A percentile compares a stretch with the other conserved stretches of the same genome.
Evolutionary conservation across 2,888 invertebrate genomes (phyloP).

Genomic region (Mythimna albipuncta): DNA sequence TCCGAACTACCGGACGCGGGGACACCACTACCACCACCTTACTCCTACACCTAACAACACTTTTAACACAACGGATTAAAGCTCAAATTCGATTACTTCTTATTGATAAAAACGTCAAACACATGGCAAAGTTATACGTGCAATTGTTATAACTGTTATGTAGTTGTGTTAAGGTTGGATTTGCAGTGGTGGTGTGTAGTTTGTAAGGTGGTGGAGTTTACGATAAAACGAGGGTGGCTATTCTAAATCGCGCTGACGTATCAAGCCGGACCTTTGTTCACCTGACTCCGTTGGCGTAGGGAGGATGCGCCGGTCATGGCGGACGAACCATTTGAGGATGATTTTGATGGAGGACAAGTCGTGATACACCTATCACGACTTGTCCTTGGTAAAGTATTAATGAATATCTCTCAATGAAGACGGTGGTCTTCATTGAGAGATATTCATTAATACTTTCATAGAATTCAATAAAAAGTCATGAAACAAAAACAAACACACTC

Average conservation of each 20-base stretch:
- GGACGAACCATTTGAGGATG: neutral
- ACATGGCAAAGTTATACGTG: constrained; percentile 35
- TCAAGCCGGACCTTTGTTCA: constrained; percentile 85
- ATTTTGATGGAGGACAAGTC: neutral
- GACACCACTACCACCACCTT: constrained; percentile 65
- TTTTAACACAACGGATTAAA: constrained; percentile 43
- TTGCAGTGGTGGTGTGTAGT: constrained; percentile 6
- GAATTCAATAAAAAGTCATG: no score
- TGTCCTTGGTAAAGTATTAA: no score
- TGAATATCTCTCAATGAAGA: no score
- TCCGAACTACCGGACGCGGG: constrained; percentile 73
- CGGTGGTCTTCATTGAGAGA: no score
- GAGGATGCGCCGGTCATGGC: constrained; percentile 70
- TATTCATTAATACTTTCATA: no score
- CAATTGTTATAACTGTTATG: constrained; percentile 14
- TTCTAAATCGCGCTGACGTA: constrained; percentile 88
- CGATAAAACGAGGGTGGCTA: constrained; percentile 86
- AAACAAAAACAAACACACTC: no score
- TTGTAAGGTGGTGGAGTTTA: constrained; percentile 42
- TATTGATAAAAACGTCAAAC: constrained; percentile 50
- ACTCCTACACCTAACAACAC: constrained; percentile 41
- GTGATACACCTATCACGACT: no score
- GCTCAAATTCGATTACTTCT: constrained; percentile 45
- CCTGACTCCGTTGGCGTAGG: constrained; percentile 80
- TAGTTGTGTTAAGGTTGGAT: constrained; percentile 11